phyloP scores from a whole-genome alignment of 2,888 invertebrate species.

The Rhagophthalmus giganteus region DNA sequence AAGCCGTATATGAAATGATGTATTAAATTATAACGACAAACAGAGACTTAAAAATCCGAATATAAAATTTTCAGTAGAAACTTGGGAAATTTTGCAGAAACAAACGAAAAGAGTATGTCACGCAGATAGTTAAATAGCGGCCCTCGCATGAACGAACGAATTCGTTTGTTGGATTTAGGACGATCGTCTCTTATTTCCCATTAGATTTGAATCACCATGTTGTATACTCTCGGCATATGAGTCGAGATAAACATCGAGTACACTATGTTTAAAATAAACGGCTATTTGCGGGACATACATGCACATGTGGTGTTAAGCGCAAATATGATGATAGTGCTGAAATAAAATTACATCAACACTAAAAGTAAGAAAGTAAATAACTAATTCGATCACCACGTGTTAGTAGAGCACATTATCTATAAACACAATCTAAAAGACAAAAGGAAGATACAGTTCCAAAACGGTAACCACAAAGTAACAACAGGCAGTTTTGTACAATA shows the following conservation, averaged over 20 bases:
- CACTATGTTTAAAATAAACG: slow-evolving; percentile 2
- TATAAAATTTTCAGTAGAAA: too few relatives aligned
- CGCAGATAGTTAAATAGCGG: too few relatives aligned
- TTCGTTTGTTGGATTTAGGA: too few relatives aligned
- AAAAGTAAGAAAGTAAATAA: slow-evolving; percentile 20
- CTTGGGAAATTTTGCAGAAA: too few relatives aligned
- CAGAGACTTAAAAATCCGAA: background rate
- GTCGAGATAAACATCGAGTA: background rate
- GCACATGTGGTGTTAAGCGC: slow-evolving; percentile 23
- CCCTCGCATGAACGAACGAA: too few relatives aligned
- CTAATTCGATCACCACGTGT: slow-evolving; percentile 20
- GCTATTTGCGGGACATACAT: slow-evolving; percentile 18
- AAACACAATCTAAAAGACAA: slow-evolving; percentile 33
- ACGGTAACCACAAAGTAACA: slow-evolving; percentile 29
- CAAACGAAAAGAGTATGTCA: too few relatives aligned
- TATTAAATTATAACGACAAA: background rate
- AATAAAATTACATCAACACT: slow-evolving; percentile 23
- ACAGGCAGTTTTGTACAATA: slow-evolving; percentile 27
- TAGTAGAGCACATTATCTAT: slow-evolving; percentile 28
- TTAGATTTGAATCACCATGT: background rate
- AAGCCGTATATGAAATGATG: background rate
- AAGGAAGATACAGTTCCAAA: slow-evolving; percentile 26
- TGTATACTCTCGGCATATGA: background rate
- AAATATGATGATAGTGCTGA: slow-evolving; percentile 19
- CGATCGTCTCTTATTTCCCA: background rate